Evolutionary conservation across 2,797 vertebrate species (phyloP).

Genomic region (Trichosurus vulpecula): DNA sequence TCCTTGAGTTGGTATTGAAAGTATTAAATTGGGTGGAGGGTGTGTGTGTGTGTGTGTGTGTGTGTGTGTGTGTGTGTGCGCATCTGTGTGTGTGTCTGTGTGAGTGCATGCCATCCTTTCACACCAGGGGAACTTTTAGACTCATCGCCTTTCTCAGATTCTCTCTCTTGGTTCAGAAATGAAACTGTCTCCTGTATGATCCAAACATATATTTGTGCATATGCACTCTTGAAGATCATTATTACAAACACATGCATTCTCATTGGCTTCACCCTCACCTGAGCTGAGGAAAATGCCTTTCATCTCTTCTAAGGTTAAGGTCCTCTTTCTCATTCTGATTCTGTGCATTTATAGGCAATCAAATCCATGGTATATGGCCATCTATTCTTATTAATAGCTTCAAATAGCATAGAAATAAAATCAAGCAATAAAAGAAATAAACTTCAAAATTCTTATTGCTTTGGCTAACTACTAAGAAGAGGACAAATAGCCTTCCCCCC

Average conservation of each 20-base stretch:
- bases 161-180: not conserved
- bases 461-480: not conserved
- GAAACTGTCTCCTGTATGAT: not conserved
- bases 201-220: not conserved
- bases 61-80: no score
- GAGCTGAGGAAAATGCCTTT: not conserved
- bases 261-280: not conserved
- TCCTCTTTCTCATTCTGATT: not conserved
- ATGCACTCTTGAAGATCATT: not conserved
- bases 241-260: not conserved
- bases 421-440: not conserved
- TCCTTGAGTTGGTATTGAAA: not conserved
- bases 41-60: no score
- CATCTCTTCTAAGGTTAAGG: not conserved
- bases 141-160: not conserved
- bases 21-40: not conserved
- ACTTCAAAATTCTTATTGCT: not conserved
- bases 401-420: not conserved
- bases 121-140: not conserved
- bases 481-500: not conserved
- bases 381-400: not conserved
- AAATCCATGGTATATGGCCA: not conserved
- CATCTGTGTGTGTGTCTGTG: no score
- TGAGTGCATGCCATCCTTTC: not conserved
- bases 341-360: not conserved